These are phyloP conservation scores for Drosophila recens DNA, from an alignment of 2,888 invertebrate genomes.

Conservation along the genomic window DNA sequence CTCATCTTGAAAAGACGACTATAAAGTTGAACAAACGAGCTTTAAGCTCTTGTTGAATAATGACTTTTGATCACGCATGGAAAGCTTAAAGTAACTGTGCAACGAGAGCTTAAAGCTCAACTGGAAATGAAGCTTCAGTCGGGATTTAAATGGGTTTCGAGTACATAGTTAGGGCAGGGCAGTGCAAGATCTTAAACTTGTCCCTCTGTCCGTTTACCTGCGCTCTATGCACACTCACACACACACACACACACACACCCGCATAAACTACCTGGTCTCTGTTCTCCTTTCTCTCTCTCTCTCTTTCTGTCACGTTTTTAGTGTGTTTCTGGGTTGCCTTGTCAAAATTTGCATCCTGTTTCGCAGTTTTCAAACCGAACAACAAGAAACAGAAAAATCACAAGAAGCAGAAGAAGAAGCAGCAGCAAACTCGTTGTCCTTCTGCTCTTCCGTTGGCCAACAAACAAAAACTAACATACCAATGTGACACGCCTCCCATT, in stretches of 20 bases:
- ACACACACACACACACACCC: conserved; percentile 18
- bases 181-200: conserved; percentile 31
- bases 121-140: conserved; percentile 6
- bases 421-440: conserved; percentile 64
- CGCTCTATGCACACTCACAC: conserved; percentile 4
- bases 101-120: not conserved
- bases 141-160: not conserved
- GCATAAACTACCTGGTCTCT: conserved; percentile 50
- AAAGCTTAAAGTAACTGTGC: not conserved
- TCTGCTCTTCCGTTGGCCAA: conserved; percentile 70
- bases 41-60: not conserved
- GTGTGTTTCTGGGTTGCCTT: conserved; percentile 12
- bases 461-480: conserved; percentile 6
- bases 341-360: conserved; percentile 70
- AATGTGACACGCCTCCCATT: conserved; percentile 15
- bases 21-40: not conserved
- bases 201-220: conserved; percentile 20
- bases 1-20: too few species aligned
- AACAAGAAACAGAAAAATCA: conserved; percentile 1
- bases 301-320: not conserved
- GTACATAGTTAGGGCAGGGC: conserved; percentile 49
- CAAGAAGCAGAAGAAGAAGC: not conserved
- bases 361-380: conserved; percentile 9
- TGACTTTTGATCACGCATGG: too few species aligned
- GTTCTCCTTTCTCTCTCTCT: not conserved